Evolutionary conservation across 2,797 vertebrate species (phyloP), one percentile per base, ranked within the genome.

Genomic region (Acropternis orthonyx): DNA sequence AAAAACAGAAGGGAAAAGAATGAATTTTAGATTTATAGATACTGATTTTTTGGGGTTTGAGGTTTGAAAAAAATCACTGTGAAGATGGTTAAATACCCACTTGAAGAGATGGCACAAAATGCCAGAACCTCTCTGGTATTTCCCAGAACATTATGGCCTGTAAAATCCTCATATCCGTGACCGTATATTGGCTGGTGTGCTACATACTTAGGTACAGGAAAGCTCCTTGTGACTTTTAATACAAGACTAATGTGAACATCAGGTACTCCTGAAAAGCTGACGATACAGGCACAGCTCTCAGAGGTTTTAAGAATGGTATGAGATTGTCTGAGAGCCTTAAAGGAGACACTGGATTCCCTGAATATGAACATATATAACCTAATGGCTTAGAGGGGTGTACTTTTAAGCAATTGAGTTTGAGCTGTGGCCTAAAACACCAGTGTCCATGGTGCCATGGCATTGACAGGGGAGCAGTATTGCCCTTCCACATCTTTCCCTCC

Each of bases 361-460:
- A 77, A 62, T 5, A 18, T 9, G 21, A 72, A 11, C 8, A 2
- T 43, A 18, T 6, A 21, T 24, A 36, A 44, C 12, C 41, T 30
- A 14, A 12, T 44, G 14, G 7, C 7, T 83, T 51, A 77, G 49
- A 32, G 14, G 48, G 11, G 41, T 32, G 69, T 48, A 12, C 18
- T 84, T 88, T 59, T 72, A 37, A 59, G 21, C 14, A 68, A 2
- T 12, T 2, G 6, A 23, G 9, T 19, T 71, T 81, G 54, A 74
- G 18, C 44, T 55, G 8, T 54, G 46, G 27, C 27, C n/a, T 77
- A 56, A 82, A 23, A 49, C 28, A 52, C 13, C 24, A 12, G 14
- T 30, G 44, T 44, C 19, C 1, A 1, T 1, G 5, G 12, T 76
- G 46, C 26, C 15, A 32, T 8, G 30, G 23, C 39, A 69, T 4